Evolutionary conservation across 2,888 invertebrate species (phyloP), one percentile per base, ranked within the genome.

Genomic region (Cantharis rufa): DNA sequence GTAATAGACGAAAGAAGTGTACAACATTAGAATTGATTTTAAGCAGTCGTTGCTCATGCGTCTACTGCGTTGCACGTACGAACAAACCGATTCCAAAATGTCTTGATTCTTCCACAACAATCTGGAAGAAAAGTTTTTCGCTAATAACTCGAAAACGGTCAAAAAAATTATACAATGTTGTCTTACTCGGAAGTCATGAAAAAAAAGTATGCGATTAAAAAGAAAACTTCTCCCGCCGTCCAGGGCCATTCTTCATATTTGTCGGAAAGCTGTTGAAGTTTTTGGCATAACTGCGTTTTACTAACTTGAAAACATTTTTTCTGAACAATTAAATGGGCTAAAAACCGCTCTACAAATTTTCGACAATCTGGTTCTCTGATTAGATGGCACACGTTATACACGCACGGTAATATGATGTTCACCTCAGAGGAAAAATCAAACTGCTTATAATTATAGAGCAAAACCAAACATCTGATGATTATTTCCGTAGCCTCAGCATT

Each of bases 161-260:
- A 24, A 24, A 9, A 7, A 1, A 11, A 28, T 10, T 28, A 2
- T 3, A 28, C 10, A 11, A 28, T 10, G 1, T 28, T 28, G 11
- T 13, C 15, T 32, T 32, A 32, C 32, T 32, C 32, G 3, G 32
- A 27, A 7, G 28, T 66, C 27, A 18, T 11, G 16, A 10, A 18
- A 10, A 64, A 13, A 18, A 64, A 5, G 18, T 72, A 70, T 2
- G 61, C 64, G 61, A 76, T 18, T 3, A 76, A 64, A 70, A 76
- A 70, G 64, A 72, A 76, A 1, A 70, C 13, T 24, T 68, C 69
- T 4, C 0, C 1, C 10, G 15, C 0, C 3, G 4, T 15, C 48
- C 5, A 10, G 7, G 69, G 63, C 76, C 76, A 76, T 18, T 64
- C 69, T 64, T 72, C 15, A 27, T 71, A 71, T 11, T 15, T 32